Percentiles rank a stretch among this genome's conserved stretches.
phyloP scores from a whole-genome alignment of 2,797 vertebrate species.

The Lutjanus campechanus region DNA sequence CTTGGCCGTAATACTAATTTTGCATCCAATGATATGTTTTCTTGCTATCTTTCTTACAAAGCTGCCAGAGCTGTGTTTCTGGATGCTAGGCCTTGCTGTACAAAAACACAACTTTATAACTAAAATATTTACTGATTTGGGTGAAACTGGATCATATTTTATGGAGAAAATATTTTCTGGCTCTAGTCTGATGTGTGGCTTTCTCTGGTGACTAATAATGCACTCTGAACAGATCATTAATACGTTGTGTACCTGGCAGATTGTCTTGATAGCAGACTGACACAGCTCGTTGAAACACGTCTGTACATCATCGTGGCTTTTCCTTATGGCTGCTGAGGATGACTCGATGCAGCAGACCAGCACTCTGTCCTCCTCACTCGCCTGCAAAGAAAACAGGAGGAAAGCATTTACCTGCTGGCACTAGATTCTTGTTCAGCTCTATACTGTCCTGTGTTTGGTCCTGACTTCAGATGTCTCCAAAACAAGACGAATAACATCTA shows the following conservation, averaged over 20 bases:
- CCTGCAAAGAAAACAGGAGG: constrained; percentile 53
- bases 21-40: too few species aligned
- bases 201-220: neutral
- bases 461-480: neutral
- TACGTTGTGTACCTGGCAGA: constrained; percentile 75
- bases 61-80: too few species aligned
- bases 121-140: too few species aligned
- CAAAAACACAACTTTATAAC: too few species aligned
- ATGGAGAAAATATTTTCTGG: too few species aligned
- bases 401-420: neutral
- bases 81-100: too few species aligned
- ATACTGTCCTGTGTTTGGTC: neutral
- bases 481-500: rapidly evolving
- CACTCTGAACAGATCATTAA: neutral
- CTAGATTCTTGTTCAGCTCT: neutral
- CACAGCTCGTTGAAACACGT: constrained; percentile 74
- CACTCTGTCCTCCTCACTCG: constrained; percentile 56
- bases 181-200: too few species aligned
- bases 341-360: constrained; percentile 63
- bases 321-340: neutral
- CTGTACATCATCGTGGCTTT: constrained; percentile 55
- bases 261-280: constrained; percentile 57
- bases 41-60: too few species aligned
- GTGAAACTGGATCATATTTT: too few species aligned
- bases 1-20: too few species aligned